These are phyloP conservation scores for Pavo muticus DNA, from an alignment of 2,113 vertebrate species.

Conservation along the genomic window DNA sequence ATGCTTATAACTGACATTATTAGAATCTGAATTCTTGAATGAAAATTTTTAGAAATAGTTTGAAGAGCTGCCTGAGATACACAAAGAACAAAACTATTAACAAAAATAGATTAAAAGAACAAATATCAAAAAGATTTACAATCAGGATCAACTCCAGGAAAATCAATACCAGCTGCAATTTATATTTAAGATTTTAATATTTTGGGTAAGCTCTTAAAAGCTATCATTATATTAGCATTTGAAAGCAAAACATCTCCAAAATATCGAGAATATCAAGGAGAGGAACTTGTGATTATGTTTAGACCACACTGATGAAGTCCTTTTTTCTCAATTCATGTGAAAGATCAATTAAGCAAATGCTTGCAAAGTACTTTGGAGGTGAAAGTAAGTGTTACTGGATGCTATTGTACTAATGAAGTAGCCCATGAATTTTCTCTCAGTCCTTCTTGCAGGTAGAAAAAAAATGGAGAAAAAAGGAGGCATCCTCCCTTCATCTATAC, in stretches of 20 bases:
- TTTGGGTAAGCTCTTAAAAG: neutral
- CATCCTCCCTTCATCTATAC: rapidly evolving
- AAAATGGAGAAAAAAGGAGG: neutral
- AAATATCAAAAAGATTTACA: neutral
- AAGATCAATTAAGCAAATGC: neutral
- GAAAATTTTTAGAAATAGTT: neutral
- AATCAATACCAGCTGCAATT: neutral
- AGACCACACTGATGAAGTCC: neutral
- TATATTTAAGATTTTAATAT: conserved; percentile 4
- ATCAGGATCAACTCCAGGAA: neutral
- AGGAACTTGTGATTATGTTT: neutral
- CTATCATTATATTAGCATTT: neutral
- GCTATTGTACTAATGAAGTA: neutral
- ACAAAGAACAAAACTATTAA: neutral
- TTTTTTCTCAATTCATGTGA: neutral
- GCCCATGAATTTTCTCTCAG: neutral
- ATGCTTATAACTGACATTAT: neutral
- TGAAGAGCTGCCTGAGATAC: neutral
- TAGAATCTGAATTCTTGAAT: neutral
- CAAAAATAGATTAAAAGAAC: neutral
- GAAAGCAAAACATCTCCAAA: neutral
- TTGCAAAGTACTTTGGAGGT: neutral
- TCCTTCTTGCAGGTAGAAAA: neutral
- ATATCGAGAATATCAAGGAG: neutral
- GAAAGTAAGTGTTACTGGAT: neutral